Conservation (phyloP, 2,888 invertebrate species). For the Tetropium fuscum region DNA sequence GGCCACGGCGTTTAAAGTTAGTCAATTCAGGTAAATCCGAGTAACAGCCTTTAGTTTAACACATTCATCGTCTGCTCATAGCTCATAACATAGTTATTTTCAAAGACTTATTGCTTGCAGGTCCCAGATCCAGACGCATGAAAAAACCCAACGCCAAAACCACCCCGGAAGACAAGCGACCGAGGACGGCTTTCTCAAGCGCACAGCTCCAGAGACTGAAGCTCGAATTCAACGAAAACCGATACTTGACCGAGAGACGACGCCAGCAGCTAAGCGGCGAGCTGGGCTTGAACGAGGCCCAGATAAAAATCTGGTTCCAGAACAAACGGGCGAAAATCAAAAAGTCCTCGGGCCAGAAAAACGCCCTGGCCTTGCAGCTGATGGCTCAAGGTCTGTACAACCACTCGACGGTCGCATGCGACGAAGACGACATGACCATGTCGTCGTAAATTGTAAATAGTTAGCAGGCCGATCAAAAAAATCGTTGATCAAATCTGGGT, state of each 20-base stretch:
- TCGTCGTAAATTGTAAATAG: slow-evolving; percentile 45
- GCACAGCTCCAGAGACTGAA: slow-evolving; percentile 92
- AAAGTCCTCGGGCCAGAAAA: slow-evolving; percentile 87
- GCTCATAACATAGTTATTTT: background rate
- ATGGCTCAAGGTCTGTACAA: slow-evolving; percentile 97
- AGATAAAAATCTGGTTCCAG: slow-evolving; percentile 98
- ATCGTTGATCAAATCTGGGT: too few species aligned
- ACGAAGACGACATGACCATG: slow-evolving; percentile 69
- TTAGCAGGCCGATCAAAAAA: too few species aligned
- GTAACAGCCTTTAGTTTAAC: too few species aligned
- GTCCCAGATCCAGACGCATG: slow-evolving; percentile 71
- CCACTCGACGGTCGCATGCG: slow-evolving; percentile 76
- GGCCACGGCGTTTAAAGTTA: too few species aligned
- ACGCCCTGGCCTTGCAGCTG: slow-evolving; percentile 87
- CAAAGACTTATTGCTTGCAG: slow-evolving; percentile 61
- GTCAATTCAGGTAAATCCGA: too few species aligned
- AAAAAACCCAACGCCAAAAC: slow-evolving; percentile 66
- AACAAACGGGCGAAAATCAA: slow-evolving; percentile 98
- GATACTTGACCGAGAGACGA: slow-evolving; percentile 92
- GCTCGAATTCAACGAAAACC: slow-evolving; percentile 93
- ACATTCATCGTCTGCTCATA: background rate
- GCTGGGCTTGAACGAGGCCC: slow-evolving; percentile 93
- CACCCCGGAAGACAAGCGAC: slow-evolving; percentile 85
- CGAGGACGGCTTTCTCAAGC: slow-evolving; percentile 95
- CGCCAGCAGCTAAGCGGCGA: slow-evolving; percentile 92